phyloP scores from a whole-genome alignment of 2,113 vertebrate genomes.

The Opisthocomus hoazin region DNA sequence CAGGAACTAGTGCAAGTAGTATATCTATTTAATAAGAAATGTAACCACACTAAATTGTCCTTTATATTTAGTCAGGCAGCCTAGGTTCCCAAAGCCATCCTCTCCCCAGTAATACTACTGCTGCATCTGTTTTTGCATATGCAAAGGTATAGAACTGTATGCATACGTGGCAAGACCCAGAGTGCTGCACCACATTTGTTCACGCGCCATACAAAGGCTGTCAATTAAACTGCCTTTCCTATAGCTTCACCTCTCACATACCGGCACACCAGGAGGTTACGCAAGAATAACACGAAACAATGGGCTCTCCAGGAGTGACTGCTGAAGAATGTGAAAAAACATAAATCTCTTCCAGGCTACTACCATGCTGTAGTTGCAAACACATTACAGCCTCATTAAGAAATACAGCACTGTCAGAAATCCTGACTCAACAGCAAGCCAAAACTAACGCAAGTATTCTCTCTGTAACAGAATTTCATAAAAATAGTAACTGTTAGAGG shows the following conservation, averaged over 20 bases:
- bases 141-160: background rate
- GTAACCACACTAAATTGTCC: background rate
- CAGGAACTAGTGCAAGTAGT: fast-evolving
- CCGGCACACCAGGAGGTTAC: background rate
- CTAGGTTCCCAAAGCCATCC: background rate
- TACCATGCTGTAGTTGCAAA: background rate
- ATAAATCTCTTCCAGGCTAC: background rate
- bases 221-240: background rate
- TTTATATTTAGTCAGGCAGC: background rate
- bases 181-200: background rate
- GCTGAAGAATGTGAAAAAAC: background rate
- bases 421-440: background rate
- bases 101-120: background rate
- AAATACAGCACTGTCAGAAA: background rate
- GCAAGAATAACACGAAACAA: background rate
- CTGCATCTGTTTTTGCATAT: background rate
- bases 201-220: background rate
- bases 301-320: background rate
- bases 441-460: background rate
- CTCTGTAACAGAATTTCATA: background rate
- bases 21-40: background rate
- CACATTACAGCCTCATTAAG: background rate
- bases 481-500: background rate
- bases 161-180: background rate
- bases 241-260: background rate